Evolutionary conservation across 2,888 invertebrate genomes (phyloP).

Genomic region (Leptopilina drosophilae): DNA sequence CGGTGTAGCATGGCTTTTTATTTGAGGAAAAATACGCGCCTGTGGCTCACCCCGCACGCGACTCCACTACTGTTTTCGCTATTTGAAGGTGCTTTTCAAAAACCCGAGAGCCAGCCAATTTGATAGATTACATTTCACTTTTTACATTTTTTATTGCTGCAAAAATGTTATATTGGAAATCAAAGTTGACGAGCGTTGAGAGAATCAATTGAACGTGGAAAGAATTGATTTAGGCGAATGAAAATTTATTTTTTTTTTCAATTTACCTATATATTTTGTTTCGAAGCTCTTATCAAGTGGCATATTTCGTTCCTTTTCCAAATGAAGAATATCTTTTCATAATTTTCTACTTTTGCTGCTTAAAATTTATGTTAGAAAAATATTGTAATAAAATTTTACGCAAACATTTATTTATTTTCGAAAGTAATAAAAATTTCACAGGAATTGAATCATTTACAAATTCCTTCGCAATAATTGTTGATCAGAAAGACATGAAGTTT

Average conservation of each 20-base stretch:
- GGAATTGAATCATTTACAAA: no score
- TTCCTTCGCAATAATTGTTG: no score
- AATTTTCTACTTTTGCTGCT: no score
- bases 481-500: no score
- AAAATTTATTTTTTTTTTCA: neutral
- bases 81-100: slow-evolving; percentile 24
- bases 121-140: slow-evolving; percentile 23
- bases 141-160: slow-evolving; percentile 9
- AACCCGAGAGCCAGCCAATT: slow-evolving; percentile 10
- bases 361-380: no score
- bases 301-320: neutral
- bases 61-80: slow-evolving; percentile 25
- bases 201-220: neutral
- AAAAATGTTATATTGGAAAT: neutral
- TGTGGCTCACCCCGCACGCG: slow-evolving; percentile 43
- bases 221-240: neutral
- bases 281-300: neutral
- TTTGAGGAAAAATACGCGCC: slow-evolving; percentile 67
- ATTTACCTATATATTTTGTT: neutral
- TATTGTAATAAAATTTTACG: no score
- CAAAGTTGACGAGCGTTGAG: neutral
- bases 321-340: no score
- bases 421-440: no score
- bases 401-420: no score
- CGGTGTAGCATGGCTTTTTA: slow-evolving; percentile 65